Base-by-base conservation (phyloP, 2,113 vertebrate genomes). In the Gracilinanus agilis region DNA sequence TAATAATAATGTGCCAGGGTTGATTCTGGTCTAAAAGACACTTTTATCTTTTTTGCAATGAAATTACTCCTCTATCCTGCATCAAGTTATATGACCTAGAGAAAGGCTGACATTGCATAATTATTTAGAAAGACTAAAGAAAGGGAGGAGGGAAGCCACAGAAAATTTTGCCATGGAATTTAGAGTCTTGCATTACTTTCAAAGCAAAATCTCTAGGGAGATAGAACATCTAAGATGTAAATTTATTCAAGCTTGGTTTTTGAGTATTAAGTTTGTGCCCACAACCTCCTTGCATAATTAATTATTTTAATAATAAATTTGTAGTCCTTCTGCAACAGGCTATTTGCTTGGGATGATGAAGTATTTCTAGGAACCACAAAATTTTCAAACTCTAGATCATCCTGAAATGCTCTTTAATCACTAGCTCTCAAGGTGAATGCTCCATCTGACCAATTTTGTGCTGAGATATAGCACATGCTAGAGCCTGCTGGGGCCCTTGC, bases 261-360 rank as follows among this genome's bases (percentile, higher is more conserved):
- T 95, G 89, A 96, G 96, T 94, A 93, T 96, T 94, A 3, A 97
- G 93, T 96, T 90, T 90, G 67, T 94, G 49, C 61, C 23, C 25
- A 92, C 90, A 91, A 90, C 88, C 44, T 96, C 54, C 67, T 95
- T 54, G 94, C 91, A 96, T 40, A 83, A 83, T 75, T 94, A 97
- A 97, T 95, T 94, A 96, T 95, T 95, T 88, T 44, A 34, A 89
- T 91, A 67, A 67, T 54, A 97, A 96, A 96, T 98, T 94, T 97
- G 67, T 90, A 89, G 55, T 95, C 34, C 89, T 91, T 95, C 92
- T 24, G 90, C 89, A 92, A 90, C 5, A 92, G 94, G 55, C 91
- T 96, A 24, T 93, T 94, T 75, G 83, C 94, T 97, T 96, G 95
- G 91, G 75, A 96, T 97, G 97, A 97, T 95, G 94, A 97, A 97